Evolutionary conservation across 2,888 invertebrate species (phyloP).

Genomic region (Spilosoma lubricipeda): DNA sequence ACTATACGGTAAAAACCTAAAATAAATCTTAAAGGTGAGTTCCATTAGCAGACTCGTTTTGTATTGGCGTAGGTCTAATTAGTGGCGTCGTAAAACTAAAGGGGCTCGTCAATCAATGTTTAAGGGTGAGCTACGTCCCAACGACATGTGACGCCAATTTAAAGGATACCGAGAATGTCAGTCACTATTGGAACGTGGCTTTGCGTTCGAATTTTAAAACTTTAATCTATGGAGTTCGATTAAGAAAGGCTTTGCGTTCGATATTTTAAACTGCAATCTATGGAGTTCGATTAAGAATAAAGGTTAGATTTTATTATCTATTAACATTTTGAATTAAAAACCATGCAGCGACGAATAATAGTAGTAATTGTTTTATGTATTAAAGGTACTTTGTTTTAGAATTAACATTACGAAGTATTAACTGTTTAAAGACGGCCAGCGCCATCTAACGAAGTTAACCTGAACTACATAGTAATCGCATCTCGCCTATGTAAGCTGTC

Average conservation of each 20-base stretch:
- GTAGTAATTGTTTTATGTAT: background rate
- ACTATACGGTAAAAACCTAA: conserved; percentile 18
- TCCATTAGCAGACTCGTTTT: conserved; percentile 59
- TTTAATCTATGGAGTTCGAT: background rate
- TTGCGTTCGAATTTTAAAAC: conserved; percentile 19
- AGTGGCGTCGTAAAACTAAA: conserved; percentile 78
- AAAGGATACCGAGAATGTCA: conserved; percentile 30
- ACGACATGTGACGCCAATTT: conserved; percentile 40
- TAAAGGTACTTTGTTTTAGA: background rate
- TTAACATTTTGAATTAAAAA: background rate
- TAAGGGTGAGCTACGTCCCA: conserved; percentile 65
- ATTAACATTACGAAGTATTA: background rate
- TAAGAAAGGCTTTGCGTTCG: background rate
- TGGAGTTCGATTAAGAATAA: background rate
- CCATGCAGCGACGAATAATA: background rate
- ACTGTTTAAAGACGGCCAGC: background rate
- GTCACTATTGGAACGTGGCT: conserved; percentile 11
- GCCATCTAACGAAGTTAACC: background rate
- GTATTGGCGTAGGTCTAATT: conserved; percentile 75
- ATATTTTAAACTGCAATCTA: background rate
- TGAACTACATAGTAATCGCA: background rate
- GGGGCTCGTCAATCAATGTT: conserved; percentile 78
- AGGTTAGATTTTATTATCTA: no score
- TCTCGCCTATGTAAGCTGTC: background rate
- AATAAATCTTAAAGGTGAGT: conserved; percentile 30